These are phyloP conservation scores for Nemopilema nomurai DNA, from an alignment of 30 jellyfish, hydroid and myxozoan genomes.

Conservation along the genomic window DNA sequence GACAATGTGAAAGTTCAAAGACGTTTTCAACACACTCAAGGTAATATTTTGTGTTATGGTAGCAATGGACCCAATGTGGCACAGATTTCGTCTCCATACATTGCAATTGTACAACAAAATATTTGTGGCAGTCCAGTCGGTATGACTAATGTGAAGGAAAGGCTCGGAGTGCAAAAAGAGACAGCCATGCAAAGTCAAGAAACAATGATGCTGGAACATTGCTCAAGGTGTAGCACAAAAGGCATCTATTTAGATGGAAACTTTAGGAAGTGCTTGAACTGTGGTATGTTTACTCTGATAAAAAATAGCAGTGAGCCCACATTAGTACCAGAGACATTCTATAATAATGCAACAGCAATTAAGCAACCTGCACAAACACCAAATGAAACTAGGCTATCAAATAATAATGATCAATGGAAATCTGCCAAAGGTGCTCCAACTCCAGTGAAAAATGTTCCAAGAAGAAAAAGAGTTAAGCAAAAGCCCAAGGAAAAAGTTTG, in stretches of 20 bases:
- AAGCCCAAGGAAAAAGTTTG: slow-evolving; percentile 51
- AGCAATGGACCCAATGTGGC: neutral
- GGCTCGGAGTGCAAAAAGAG: neutral
- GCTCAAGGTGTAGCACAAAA: slow-evolving; percentile 18
- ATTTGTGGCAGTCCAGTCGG: neutral
- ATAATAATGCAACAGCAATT: neutral
- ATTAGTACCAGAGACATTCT: neutral
- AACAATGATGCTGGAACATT: neutral
- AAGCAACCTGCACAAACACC: neutral
- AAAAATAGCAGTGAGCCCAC: neutral
- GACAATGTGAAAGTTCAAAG: slow-evolving; percentile 27
- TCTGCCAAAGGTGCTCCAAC: neutral
- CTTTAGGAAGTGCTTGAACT: slow-evolving; percentile 8
- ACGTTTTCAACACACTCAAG: slow-evolving; percentile 47
- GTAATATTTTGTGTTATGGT: slow-evolving; percentile 16
- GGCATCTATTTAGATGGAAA: neutral
- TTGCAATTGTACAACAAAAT: neutral
- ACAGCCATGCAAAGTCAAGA: neutral
- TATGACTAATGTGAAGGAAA: neutral
- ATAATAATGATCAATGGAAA: neutral
- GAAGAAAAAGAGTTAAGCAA: slow-evolving; percentile 26
- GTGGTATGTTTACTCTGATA: slow-evolving; percentile 24
- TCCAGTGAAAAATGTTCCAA: neutral
- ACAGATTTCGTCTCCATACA: neutral
- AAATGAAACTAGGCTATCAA: neutral